phyloP scores from a whole-genome alignment of 1,140 invertebrate genomes.

The Drosophila kepulauana region DNA sequence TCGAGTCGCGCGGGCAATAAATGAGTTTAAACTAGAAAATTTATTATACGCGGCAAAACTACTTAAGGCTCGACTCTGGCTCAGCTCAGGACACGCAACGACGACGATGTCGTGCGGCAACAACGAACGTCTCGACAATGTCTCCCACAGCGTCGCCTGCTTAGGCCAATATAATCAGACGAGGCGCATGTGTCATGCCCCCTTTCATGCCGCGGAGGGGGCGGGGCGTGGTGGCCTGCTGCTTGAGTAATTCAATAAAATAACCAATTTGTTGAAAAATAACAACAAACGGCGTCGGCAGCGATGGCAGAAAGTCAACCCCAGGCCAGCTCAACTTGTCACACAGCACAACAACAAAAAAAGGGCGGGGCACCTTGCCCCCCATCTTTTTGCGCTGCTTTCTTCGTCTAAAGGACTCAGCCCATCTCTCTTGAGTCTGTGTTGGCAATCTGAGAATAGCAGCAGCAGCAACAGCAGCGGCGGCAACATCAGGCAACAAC shows the following conservation, averaged over 20 bases:
- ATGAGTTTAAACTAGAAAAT: slow-evolving; percentile 83
- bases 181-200: slow-evolving; percentile 25
- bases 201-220: background rate
- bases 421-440: slow-evolving; percentile 30
- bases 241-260: slow-evolving; percentile 83
- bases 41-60: slow-evolving; percentile 80
- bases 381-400: background rate
- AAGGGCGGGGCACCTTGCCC: slow-evolving; percentile 8
- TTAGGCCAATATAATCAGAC: slow-evolving; percentile 79
- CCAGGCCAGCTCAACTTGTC: slow-evolving; percentile 65
- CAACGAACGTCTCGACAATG: slow-evolving; percentile 22
- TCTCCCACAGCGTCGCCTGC: slow-evolving; percentile 42
- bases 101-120: no score
- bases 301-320: slow-evolving; percentile 26
- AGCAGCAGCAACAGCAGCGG: background rate
- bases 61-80: slow-evolving; percentile 60
- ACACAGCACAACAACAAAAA: slow-evolving; percentile 37
- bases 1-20: slow-evolving; percentile 62
- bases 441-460: slow-evolving; percentile 47
- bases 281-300: slow-evolving; percentile 48
- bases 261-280: slow-evolving; percentile 82
- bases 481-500: slow-evolving; percentile 49
- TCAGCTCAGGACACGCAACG: background rate
- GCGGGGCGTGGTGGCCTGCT: slow-evolving; percentile 53
- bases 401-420: slow-evolving; percentile 24